Evolutionary conservation across 1,140 invertebrate species (phyloP).

Genomic region (Micrasema longulum): DNA sequence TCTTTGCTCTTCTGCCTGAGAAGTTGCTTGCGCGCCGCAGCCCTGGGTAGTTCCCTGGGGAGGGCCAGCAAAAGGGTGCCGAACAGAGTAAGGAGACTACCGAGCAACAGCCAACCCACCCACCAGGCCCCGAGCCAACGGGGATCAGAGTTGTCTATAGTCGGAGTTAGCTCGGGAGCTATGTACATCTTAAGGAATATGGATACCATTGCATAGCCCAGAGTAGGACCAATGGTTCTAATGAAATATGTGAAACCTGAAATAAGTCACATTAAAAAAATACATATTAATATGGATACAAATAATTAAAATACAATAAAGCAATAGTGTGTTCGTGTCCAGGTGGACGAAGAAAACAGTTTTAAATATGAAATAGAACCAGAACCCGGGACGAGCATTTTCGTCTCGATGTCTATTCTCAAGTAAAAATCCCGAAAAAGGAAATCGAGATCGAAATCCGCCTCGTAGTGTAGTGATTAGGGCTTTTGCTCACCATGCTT

Average conservation of each 20-base stretch:
- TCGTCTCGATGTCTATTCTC: too few species aligned
- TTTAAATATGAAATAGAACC: too few species aligned
- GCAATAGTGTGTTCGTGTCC: too few species aligned
- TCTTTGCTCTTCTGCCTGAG: slow-evolving; percentile 61
- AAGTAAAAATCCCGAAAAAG: too few species aligned
- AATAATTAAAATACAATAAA: too few species aligned
- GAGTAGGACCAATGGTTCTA: slow-evolving; percentile 77
- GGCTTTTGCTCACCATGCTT: too few species aligned
- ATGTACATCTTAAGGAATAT: slow-evolving; percentile 78
- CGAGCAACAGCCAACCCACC: slow-evolving; percentile 81
- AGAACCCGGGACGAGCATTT: too few species aligned
- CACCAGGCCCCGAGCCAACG: slow-evolving; percentile 85
- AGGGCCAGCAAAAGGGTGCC: slow-evolving; percentile 74
- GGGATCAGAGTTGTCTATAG: slow-evolving; percentile 76
- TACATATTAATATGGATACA: too few species aligned
- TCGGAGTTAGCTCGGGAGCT: slow-evolving; percentile 75
- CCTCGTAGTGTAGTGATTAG: too few species aligned
- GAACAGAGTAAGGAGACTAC: slow-evolving; percentile 72
- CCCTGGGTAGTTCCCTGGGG: slow-evolving; percentile 74
- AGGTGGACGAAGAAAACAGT: too few species aligned
- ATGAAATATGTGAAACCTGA: slow-evolving; percentile 77
- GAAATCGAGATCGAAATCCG: too few species aligned
- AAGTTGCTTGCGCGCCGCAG: slow-evolving; percentile 69
- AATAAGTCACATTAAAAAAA: too few species aligned
- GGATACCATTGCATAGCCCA: slow-evolving; percentile 78